Conservation (phyloP, 2,888 invertebrate species). For the Cataglyphis cursor region DNA sequence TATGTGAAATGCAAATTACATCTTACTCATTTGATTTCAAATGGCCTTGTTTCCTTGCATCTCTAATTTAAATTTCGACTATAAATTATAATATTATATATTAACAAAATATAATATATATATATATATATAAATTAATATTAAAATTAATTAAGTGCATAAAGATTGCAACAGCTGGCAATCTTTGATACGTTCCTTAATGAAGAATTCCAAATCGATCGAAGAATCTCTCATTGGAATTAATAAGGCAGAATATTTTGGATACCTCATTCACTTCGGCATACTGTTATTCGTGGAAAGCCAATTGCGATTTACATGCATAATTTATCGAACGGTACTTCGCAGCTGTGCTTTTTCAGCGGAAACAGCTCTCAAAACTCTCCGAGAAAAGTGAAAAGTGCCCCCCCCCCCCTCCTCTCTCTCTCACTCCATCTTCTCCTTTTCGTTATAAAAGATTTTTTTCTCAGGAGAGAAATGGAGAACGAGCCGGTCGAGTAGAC, state of each 20-base stretch:
- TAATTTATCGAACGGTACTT: slow-evolving; percentile 38
- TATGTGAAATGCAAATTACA: slow-evolving; percentile 6
- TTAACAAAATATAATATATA: not conserved
- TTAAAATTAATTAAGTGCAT: not conserved
- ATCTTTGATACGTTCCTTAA: not conserved
- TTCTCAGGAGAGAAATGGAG: not conserved
- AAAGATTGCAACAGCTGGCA: not conserved
- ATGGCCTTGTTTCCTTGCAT: not conserved
- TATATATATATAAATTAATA: not conserved
- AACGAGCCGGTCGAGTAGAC: slow-evolving; percentile 11
- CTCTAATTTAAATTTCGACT: not conserved
- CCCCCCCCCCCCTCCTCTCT: not conserved
- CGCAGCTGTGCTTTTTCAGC: slow-evolving; percentile 17
- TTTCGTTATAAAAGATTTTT: slow-evolving; percentile 19
- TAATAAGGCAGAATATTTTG: slow-evolving; percentile 14
- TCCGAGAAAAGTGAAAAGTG: slow-evolving; percentile 18
- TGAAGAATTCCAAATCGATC: slow-evolving; percentile 16
- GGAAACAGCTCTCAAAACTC: not conserved
- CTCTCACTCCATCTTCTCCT: not conserved
- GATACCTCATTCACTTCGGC: not conserved
- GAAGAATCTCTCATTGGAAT: not conserved
- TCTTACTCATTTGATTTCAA: not conserved
- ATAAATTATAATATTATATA: no score
- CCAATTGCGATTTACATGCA: slow-evolving; percentile 43
- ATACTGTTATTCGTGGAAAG: slow-evolving; percentile 12